Evolutionary conservation across 2,113 vertebrate genomes (phyloP), one percentile per base, ranked within the genome.

Genomic region (Dissostichus mawsoni): DNA sequence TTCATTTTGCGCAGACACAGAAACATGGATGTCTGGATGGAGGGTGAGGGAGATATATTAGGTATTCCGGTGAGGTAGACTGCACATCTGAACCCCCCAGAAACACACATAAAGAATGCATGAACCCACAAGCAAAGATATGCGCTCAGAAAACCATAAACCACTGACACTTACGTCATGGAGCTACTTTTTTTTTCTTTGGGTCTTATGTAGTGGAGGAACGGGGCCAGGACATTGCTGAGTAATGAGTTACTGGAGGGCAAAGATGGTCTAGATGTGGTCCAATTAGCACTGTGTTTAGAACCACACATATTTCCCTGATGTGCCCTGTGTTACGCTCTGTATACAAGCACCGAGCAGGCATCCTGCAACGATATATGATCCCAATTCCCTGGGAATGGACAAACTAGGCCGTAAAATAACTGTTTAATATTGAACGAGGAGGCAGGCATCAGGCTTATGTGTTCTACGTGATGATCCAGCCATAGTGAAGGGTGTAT

Each of bases 261-360:
- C 85, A 90, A 64, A 89, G 86, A 89, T 86, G 74, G 86, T 84
- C 78, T 85, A 87, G 84, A 89, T 92, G 80, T 75, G 87, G 87
- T 83, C 87, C 90, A 92, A 90, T 92, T 90, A 92, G 80, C 11
- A 25, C 80, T 64, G 68, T 85, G 86, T 91, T 94, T 89, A 89
- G 82, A 90, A 83, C 83, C 69, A 69, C 59, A 80, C 81, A 80
- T 89, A 76, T 74, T 88, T 86, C 75, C 70, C 67, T 64, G 66
- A 89, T 92, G 78, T 81, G 78, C 69, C 84, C 72, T 73, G 82
- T 83, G 36, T 87, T 91, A 83, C 48, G 33, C 81, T 77, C 76
- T 79, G 83, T 83, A 69, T 84, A 89, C 74, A 89, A 78, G 51
- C 59, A 56, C 18, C 58, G 48, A 80, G 67, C 87, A 79, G 65